Conservation (phyloP, 1,140 invertebrate species). For the Caerostris extrusa region DNA sequence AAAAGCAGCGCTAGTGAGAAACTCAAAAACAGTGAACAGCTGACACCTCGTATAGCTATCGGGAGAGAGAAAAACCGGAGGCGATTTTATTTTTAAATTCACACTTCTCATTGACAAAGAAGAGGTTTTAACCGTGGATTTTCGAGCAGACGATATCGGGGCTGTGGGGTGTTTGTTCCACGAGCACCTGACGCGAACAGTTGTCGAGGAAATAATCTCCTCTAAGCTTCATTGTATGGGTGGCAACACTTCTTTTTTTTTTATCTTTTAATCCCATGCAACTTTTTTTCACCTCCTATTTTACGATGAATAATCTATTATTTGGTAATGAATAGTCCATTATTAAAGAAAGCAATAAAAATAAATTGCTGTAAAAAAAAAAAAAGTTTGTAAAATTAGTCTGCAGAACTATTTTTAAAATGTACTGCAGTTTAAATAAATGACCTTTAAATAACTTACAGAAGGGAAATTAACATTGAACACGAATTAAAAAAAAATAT, state of each 20-base stretch:
- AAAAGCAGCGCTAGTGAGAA: not conserved
- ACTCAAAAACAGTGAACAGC: constrained; percentile 44
- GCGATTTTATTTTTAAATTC: constrained; percentile 71
- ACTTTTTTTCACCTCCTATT: not conserved
- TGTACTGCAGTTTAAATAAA: no score
- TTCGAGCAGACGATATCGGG: constrained; percentile 28
- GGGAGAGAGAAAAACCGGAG: constrained; percentile 37
- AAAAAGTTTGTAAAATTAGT: no score
- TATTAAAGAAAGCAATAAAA: not conserved
- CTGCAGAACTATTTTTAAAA: no score
- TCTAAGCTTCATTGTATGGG: constrained; percentile 10
- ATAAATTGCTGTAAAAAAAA: no score
- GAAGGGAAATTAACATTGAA: no score
- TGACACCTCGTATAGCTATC: constrained; percentile 45
- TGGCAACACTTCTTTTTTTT: not conserved
- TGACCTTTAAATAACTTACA: no score
- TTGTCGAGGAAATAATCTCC: constrained; percentile 16
- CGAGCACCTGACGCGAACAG: constrained; percentile 52
- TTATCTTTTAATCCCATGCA: not conserved
- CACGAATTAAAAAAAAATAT: no score
- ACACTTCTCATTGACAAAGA: constrained; percentile 56
- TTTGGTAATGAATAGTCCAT: not conserved
- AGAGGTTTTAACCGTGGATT: constrained; percentile 52
- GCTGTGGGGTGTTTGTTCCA: not conserved
- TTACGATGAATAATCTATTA: not conserved